Conservation (phyloP, 2,113 vertebrate species). For the Pterophyllum scalare region DNA sequence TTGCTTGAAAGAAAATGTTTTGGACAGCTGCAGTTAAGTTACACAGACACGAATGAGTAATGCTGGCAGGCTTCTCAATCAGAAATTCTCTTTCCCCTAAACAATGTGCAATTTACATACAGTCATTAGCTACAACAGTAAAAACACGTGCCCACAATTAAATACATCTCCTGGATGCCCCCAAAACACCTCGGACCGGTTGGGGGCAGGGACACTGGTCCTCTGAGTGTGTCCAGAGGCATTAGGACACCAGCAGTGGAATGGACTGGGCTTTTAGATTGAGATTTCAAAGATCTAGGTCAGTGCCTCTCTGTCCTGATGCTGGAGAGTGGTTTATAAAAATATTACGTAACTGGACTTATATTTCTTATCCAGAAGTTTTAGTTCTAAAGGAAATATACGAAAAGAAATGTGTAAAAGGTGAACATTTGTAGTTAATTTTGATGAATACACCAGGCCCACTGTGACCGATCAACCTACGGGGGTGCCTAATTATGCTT, state of each 20-base stretch:
- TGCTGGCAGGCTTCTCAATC: accelerated
- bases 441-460: not conserved
- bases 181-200: not conserved
- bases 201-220: not conserved
- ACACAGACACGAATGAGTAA: not conserved
- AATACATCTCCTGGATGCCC: too few relatives aligned
- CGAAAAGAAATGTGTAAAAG: not conserved
- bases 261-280: too few relatives aligned
- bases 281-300: not conserved
- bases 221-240: not conserved
- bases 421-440: not conserved
- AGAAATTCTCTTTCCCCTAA: not conserved
- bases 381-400: too few relatives aligned
- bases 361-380: too few relatives aligned
- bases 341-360: not conserved
- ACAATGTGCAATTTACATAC: not conserved
- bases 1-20: not conserved
- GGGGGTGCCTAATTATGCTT: not conserved
- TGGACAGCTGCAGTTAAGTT: not conserved
- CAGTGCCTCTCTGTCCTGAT: not conserved
- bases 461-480: not conserved
- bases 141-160: too few relatives aligned
- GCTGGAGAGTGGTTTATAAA: not conserved
- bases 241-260: not conserved
- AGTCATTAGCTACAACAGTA: too few relatives aligned